Percentiles rank a stretch among this genome's conserved stretches.
Evolutionary conservation across 2,797 vertebrate species (phyloP).

Genomic region (Pantherophis alleghaniensis): DNA sequence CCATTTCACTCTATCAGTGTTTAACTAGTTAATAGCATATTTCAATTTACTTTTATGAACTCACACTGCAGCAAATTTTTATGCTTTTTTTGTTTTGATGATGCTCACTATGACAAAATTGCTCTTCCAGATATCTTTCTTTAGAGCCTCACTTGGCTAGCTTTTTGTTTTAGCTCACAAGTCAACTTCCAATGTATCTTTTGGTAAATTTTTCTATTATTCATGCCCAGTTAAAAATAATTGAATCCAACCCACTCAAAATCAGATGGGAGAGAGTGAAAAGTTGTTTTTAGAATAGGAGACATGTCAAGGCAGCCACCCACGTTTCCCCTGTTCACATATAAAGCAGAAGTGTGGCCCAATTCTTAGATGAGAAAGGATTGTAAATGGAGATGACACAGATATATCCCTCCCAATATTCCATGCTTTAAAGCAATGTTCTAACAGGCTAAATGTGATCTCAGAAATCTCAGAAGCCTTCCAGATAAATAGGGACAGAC

Average conservation of each 20-base stretch:
- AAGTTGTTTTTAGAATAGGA: neutral
- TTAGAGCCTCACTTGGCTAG: neutral
- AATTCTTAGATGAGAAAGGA: neutral
- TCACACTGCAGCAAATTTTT: neutral
- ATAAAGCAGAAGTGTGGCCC: neutral
- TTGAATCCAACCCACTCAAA: neutral
- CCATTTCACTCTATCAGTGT: neutral
- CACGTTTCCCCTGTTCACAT: neutral
- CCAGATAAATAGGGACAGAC: neutral
- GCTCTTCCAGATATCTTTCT: neutral
- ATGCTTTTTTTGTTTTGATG: neutral
- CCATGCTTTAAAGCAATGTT: neutral
- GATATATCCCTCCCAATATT: neutral
- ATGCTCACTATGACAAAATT: neutral
- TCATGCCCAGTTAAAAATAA: constrained; percentile 1
- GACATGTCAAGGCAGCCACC: neutral
- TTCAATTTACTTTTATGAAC: neutral
- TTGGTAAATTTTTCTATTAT: neutral
- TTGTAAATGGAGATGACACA: neutral
- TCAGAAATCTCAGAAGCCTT: neutral
- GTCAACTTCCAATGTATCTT: neutral
- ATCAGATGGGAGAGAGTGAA: neutral
- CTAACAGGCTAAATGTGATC: neutral
- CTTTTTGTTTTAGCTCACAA: neutral
- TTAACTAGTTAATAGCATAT: neutral